Base-by-base conservation (phyloP, 2,888 invertebrate species). In the Elegia similella region DNA sequence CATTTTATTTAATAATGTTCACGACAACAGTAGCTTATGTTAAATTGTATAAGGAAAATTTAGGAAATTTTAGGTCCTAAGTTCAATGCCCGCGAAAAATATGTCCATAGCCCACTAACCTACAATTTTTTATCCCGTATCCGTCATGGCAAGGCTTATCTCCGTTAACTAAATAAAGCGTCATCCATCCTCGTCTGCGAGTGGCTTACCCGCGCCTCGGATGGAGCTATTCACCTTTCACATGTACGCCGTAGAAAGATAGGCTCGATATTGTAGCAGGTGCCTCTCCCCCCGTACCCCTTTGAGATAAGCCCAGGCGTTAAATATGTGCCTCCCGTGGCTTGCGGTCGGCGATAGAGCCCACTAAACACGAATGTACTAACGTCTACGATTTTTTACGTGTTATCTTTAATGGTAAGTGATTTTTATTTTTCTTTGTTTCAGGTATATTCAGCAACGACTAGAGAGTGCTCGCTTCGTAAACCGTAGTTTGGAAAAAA, bases 141-240 rank as follows among this genome's bases (percentile, higher is more conserved):
- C 38, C 48, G 15, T 15, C 42, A 42, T 34, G 42, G 23, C 10
- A 10, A 2, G 44, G 64, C 66, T 64, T 65, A 64, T 69, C 67
- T 66, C 62, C 73, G 66, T 72, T 50, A 76, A 73, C 68, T 69
- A 70, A 72, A 77, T 80, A 80, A 76, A 75, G 70, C 70, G 67
- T 69, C 75, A 80, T 80, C 70, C 72, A 77, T 80, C 75, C 73
- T 72, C 69, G 71, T 75, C 64, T 69, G 70, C 64, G 68, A 73
- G 75, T 72, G 70, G 70, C 78, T 80, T 82, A 78, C 66, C 65
- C 77, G 78, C 77, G 76, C 68, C 73, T 76, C 71, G 70, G 75
- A 83, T 79, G 75, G 74, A 82, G 82, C 81, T 78, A 82, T 88
- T 88, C 84, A 84, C 87, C 86, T 86, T 86, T 86, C 84, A 81